A percentile compares a stretch with the other conserved stretches of the same genome.
phyloP scores from a whole-genome alignment of 92 coral and sea anemone species.

The Parazoanthus darwini region DNA sequence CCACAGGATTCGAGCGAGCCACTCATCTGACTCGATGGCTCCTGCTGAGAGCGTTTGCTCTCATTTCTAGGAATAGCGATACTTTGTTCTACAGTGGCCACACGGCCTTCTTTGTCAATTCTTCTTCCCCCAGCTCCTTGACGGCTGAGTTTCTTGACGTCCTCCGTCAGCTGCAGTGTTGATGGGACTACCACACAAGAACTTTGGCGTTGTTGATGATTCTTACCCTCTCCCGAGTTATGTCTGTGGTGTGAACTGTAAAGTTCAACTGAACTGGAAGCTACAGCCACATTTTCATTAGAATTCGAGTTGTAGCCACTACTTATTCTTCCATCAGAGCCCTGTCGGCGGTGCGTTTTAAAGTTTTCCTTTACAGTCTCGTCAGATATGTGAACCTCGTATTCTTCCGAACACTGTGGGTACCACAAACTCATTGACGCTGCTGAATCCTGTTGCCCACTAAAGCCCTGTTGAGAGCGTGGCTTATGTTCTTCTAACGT shows the following conservation, averaged over 20 bases:
- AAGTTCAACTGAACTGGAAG: background rate
- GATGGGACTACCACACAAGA: background rate
- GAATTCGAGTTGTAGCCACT: conserved; percentile 30
- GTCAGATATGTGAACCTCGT: background rate
- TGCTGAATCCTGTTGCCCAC: background rate
- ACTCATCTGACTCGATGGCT: background rate
- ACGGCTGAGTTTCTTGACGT: background rate
- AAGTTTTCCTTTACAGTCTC: background rate
- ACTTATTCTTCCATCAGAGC: conserved; percentile 33
- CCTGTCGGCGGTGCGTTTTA: background rate
- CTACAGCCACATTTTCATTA: conserved; percentile 7
- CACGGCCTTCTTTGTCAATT: background rate
- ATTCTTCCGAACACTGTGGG: background rate
- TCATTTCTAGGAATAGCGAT: background rate
- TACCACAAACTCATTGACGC: background rate
- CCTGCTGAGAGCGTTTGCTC: conserved; percentile 5
- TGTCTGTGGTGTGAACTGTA: background rate
- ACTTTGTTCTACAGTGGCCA: background rate
- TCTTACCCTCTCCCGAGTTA: background rate
- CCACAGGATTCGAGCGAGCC: conserved; percentile 8
- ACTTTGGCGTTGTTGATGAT: background rate
- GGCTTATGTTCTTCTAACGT: background rate
- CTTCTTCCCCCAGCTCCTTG: conserved; percentile 4
- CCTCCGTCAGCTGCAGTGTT: background rate
- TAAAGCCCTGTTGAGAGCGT: background rate